Evolutionary conservation across 2,888 invertebrate genomes (phyloP).

Genomic region (Drosophila kuntzei): DNA sequence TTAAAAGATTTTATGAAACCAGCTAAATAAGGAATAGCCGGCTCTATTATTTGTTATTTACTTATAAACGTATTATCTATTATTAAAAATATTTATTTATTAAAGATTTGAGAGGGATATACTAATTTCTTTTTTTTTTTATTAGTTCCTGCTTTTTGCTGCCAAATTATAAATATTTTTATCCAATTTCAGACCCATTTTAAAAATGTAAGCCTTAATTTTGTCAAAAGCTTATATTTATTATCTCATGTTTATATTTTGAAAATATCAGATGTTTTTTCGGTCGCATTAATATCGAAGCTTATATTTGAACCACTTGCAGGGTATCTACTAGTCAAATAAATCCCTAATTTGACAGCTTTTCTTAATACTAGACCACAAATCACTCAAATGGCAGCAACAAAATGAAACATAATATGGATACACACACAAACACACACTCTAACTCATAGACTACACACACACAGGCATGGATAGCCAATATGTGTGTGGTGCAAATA

Average conservation of each 20-base stretch:
- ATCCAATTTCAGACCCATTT: not conserved
- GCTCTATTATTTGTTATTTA: too few species aligned
- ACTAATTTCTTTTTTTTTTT: too few species aligned
- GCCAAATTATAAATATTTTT: too few species aligned
- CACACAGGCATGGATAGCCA: not conserved
- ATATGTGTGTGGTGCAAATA: conserved; percentile 17
- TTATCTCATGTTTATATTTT: not conserved
- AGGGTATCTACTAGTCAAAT: not conserved
- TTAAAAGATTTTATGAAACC: too few species aligned
- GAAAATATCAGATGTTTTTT: not conserved
- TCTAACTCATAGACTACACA: not conserved
- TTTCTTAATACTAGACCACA: conserved; percentile 24
- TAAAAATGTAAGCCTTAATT: not conserved
- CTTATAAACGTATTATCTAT: not conserved
- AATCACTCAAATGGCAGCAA: conserved; percentile 35
- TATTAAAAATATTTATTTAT: not conserved
- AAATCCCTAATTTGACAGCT: not conserved
- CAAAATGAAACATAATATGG: conserved; percentile 41
- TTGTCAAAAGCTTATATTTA: not conserved
- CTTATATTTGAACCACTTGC: not conserved
- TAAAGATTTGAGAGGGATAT: not conserved
- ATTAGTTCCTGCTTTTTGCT: too few species aligned
- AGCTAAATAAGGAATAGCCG: too few species aligned
- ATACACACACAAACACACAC: not conserved
- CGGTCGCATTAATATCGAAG: too few species aligned